A percentile compares a stretch with the other conserved stretches of the same genome.
Conservation (phyloP, 2,797 vertebrate species). For the Sitta carolinensis region DNA sequence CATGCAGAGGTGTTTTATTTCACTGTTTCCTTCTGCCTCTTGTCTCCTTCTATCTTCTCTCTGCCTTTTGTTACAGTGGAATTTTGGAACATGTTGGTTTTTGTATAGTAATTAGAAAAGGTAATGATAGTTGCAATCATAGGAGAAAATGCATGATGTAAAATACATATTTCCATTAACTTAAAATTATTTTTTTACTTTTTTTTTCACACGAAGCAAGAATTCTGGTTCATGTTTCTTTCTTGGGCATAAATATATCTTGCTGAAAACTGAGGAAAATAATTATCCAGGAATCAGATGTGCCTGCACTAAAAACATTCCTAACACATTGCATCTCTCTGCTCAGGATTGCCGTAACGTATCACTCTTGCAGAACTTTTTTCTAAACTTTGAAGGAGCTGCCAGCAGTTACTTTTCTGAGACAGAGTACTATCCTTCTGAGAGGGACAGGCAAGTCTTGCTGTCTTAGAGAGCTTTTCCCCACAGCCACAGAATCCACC, state of each 20-base stretch:
- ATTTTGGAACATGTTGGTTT: not conserved
- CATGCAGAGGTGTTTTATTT: not conserved
- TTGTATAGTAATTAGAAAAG: not conserved
- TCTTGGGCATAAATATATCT: not conserved
- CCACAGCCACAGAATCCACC: not conserved
- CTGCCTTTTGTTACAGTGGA: not conserved
- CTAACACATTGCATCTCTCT: not conserved
- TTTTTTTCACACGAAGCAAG: not conserved
- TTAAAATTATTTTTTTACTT: not conserved
- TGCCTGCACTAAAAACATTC: not conserved
- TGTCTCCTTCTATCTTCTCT: not conserved
- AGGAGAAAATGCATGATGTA: not conserved
- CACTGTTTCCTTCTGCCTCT: not conserved
- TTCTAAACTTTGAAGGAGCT: not conserved
- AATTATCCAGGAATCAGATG: not conserved
- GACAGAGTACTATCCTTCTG: not conserved
- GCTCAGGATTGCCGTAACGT: not conserved
- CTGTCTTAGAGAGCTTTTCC: not conserved
- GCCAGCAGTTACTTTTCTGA: not conserved
- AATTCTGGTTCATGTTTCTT: not conserved
- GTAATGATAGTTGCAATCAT: not conserved
- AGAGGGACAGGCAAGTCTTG: not conserved
- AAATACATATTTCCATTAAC: not conserved
- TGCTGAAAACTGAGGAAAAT: not conserved
- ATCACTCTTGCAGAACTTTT: not conserved